Conservation (phyloP, 2,113 vertebrate species). For the Cephalopholis sonnerati region DNA sequence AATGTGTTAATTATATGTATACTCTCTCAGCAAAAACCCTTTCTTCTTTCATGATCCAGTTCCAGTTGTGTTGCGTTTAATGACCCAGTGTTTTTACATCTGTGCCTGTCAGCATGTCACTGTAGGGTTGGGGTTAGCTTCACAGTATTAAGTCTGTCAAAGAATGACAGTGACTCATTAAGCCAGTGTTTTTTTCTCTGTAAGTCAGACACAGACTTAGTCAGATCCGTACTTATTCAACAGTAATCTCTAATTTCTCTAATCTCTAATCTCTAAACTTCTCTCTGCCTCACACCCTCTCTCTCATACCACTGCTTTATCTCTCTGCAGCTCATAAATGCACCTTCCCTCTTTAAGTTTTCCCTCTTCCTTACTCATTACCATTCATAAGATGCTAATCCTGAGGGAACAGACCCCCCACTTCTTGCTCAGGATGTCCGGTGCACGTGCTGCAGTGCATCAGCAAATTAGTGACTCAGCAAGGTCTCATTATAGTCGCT, state of each 20-base stretch:
- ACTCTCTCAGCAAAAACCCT: neutral
- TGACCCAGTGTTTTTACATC: conserved; percentile 1
- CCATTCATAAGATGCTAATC: conserved; percentile 25
- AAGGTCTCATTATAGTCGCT: conserved; percentile 48
- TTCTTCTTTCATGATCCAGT: neutral
- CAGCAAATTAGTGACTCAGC: conserved; percentile 64
- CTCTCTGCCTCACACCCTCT: neutral
- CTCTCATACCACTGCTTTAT: neutral
- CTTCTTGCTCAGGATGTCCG: conserved; percentile 24
- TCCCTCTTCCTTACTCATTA: conserved; percentile 29
- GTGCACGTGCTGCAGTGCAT: conserved; percentile 26
- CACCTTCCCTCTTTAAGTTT: neutral
- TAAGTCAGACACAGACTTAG: too few relatives aligned
- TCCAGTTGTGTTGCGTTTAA: neutral
- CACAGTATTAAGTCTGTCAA: conserved; percentile 27
- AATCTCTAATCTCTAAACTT: neutral
- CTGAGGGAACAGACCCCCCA: conserved; percentile 24
- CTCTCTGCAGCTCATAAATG: neutral
- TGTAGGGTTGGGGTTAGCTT: conserved; percentile 16
- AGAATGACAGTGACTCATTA: conserved; percentile 30
- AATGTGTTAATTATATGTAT: conserved; percentile 17
- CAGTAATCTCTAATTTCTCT: neutral
- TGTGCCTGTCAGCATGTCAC: conserved; percentile 3
- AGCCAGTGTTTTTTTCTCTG: neutral
- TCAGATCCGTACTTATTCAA: conserved; percentile 1